A percentile compares a stretch with the other conserved stretches of the same genome.
Evolutionary conservation across 2,888 invertebrate species (phyloP).

Genomic region (Diarsia dahlii): DNA sequence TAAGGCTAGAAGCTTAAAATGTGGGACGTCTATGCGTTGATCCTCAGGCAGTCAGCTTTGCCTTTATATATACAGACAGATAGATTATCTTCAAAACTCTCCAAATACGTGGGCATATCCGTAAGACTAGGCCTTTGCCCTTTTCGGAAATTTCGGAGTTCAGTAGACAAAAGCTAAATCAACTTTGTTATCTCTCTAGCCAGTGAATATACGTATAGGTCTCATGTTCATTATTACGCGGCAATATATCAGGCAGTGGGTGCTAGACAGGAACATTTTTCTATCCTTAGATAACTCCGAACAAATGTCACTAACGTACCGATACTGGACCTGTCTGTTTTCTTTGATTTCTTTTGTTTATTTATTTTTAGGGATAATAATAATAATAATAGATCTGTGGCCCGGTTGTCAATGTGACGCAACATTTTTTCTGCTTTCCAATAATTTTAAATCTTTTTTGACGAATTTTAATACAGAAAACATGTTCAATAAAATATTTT

Average conservation of each 20-base stretch:
- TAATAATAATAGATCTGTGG: no score
- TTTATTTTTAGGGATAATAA: slow-evolving; percentile 2
- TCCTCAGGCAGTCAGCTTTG: no score
- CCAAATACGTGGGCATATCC: neutral
- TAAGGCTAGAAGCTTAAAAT: no score
- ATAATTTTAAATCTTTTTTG: no score
- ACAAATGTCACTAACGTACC: slow-evolving; percentile 37
- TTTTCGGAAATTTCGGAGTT: neutral
- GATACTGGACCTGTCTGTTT: neutral
- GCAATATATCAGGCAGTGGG: slow-evolving; percentile 43
- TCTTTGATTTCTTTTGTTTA: slow-evolving; percentile 7
- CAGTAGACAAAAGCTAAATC: slow-evolving; percentile 2
- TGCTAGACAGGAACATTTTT: slow-evolving; percentile 39
- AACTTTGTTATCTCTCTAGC: slow-evolving; percentile 18
- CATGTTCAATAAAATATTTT: no score
- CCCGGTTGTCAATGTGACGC: no score
- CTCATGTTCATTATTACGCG: slow-evolving; percentile 17
- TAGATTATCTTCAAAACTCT: neutral
- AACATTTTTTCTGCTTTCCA: no score
- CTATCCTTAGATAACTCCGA: slow-evolving; percentile 27
- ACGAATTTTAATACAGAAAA: no score
- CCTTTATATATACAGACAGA: no score
- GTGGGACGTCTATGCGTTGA: no score
- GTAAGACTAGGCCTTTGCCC: neutral
- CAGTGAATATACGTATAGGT: slow-evolving; percentile 8